A percentile compares a stretch with the other conserved stretches of the same genome.
Evolutionary conservation across 2,888 invertebrate species (phyloP).

Genomic region (Parnassius apollo): DNA sequence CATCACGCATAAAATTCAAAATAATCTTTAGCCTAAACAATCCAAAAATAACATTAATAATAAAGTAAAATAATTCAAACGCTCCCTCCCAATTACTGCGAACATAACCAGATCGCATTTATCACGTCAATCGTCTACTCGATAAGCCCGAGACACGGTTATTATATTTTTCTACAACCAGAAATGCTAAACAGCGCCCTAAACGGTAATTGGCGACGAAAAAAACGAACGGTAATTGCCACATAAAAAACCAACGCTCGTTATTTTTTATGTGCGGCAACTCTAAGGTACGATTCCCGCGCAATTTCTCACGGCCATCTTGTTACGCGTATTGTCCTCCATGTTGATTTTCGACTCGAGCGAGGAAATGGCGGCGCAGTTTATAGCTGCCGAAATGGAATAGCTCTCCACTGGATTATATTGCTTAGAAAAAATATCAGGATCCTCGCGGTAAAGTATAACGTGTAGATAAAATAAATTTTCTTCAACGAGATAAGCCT

Average conservation of each 20-base stretch:
- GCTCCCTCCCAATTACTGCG: not conserved
- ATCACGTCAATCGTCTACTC: constrained; percentile 4
- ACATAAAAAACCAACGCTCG: constrained; percentile 36
- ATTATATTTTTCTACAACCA: constrained; percentile 35
- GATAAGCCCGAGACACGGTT: constrained; percentile 15
- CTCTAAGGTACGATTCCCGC: constrained; percentile 55
- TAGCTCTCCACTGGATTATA: constrained; percentile 7
- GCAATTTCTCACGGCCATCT: constrained; percentile 51
- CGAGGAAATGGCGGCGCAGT: not conserved
- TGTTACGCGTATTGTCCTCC: constrained; percentile 29
- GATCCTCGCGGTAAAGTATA: not conserved
- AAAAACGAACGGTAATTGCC: constrained; percentile 69
- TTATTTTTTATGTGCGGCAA: constrained; percentile 57
- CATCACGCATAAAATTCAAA: not conserved
- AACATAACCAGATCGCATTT: constrained; percentile 12
- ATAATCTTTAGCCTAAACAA: no score
- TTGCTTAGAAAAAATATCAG: constrained; percentile 3
- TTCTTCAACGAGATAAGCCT: not conserved
- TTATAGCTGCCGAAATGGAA: constrained; percentile 2
- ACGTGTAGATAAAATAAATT: not conserved
- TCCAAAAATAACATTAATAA: no score
- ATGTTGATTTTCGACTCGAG: constrained; percentile 6
- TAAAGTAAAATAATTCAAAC: not conserved
- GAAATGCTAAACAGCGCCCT: constrained; percentile 58
- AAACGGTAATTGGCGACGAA: constrained; percentile 60